A percentile compares a stretch with the other conserved stretches of the same genome.
These are phyloP conservation scores for Pinna nobilis DNA, from an alignment of 1,140 invertebrate genomes.

Conservation along the genomic window DNA sequence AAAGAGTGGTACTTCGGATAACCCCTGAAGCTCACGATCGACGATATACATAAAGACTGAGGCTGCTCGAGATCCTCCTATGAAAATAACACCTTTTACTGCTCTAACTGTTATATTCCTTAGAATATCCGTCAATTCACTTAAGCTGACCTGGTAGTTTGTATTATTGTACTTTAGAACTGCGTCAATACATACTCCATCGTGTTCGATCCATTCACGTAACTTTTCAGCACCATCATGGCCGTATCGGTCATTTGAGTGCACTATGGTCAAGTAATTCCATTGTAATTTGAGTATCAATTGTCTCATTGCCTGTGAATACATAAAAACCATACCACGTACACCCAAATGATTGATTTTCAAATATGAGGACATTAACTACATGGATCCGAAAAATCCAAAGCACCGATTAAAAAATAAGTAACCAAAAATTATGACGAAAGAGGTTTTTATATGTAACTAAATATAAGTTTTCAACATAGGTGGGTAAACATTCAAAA, in stretches of 20 bases:
- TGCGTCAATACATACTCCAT: background rate
- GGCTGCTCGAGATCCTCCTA: background rate
- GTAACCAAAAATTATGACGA: too few relatives aligned
- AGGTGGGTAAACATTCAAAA: too few relatives aligned
- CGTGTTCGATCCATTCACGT: background rate
- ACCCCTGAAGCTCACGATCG: background rate
- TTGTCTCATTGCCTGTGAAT: background rate
- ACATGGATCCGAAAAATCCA: too few relatives aligned
- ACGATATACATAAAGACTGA: background rate
- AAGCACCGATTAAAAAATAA: too few relatives aligned
- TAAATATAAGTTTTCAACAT: too few relatives aligned
- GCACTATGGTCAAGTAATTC: conserved; percentile 1
- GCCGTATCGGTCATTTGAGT: conserved; percentile 4
- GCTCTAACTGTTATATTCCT: background rate
- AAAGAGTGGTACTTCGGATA: background rate
- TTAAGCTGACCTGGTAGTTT: background rate
- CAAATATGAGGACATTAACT: too few relatives aligned
- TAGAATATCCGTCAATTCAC: conserved; percentile 1
- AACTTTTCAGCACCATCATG: background rate
- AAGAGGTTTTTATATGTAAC: too few relatives aligned
- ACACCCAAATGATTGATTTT: too few relatives aligned
- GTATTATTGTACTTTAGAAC: too few relatives aligned
- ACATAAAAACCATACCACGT: too few relatives aligned
- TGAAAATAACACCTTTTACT: conserved; percentile 4
- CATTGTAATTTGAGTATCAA: background rate